phyloP scores from a whole-genome alignment of 2,113 vertebrate genomes.

The Pionites leucogaster region DNA sequence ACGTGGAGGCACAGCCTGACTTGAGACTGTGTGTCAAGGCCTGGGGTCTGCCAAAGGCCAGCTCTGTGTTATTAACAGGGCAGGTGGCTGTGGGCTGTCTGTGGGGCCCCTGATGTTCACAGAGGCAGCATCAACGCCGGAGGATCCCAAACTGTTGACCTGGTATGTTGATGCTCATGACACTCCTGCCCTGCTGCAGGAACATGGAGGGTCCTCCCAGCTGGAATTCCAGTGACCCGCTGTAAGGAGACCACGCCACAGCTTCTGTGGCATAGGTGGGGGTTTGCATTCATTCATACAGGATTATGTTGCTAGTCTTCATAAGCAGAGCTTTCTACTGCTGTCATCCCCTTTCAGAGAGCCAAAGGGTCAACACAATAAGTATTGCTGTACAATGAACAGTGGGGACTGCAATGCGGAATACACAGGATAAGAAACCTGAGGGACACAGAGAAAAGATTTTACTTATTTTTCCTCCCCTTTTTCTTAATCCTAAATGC shows the following conservation, averaged over 20 bases:
- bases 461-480: neutral
- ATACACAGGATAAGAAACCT: neutral
- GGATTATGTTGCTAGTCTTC: neutral
- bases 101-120: neutral
- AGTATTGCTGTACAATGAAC: neutral
- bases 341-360: neutral
- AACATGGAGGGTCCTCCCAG: neutral
- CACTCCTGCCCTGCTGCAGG: neutral
- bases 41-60: neutral
- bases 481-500: neutral
- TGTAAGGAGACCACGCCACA: neutral
- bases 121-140: neutral
- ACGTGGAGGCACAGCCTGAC: neutral
- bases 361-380: neutral
- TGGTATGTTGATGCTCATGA: neutral
- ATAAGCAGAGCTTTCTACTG: neutral
- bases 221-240: rapidly evolving
- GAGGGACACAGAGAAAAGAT: neutral
- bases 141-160: neutral
- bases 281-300: neutral
- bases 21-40: neutral
- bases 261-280: neutral
- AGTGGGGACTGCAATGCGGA: neutral
- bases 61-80: neutral
- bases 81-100: neutral